Percentiles rank a stretch among this genome's conserved stretches.
phyloP scores from a whole-genome alignment of 1,140 invertebrate species.

The Stegodyphus dumicola region DNA sequence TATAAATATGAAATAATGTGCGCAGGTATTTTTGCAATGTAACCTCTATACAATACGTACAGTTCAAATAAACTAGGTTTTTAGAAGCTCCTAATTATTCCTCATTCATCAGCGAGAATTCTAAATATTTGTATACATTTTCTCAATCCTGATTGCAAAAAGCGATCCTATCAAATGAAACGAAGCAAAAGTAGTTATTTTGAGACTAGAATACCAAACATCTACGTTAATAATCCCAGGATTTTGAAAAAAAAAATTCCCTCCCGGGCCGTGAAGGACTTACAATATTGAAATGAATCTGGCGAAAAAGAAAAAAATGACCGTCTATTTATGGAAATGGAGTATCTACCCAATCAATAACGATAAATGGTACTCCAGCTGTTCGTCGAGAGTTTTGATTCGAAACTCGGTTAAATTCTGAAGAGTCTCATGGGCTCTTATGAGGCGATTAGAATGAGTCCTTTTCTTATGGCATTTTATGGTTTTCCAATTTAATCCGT shows the following conservation, averaged over 20 bases:
- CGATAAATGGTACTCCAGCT: constrained; percentile 7
- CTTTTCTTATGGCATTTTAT: not conserved
- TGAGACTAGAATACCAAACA: too few relatives aligned
- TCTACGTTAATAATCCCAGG: not conserved
- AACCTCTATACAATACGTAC: too few relatives aligned
- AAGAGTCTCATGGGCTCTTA: not conserved
- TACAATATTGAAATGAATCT: constrained; percentile 29
- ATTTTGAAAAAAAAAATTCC: not conserved
- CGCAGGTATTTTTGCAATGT: too few relatives aligned
- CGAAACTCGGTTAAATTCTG: not conserved
- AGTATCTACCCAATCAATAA: constrained; percentile 12
- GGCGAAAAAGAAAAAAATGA: not conserved
- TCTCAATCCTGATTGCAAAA: too few relatives aligned
- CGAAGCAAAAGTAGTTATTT: too few relatives aligned
- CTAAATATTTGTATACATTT: too few relatives aligned
- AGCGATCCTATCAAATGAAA: too few relatives aligned
- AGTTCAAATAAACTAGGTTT: too few relatives aligned
- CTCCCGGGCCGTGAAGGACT: not conserved
- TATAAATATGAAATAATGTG: too few relatives aligned
- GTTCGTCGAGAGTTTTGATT: constrained; percentile 25
- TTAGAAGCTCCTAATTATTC: too few relatives aligned
- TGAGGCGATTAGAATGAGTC: not conserved
- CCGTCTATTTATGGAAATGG: constrained; percentile 23
- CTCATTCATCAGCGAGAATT: too few relatives aligned
- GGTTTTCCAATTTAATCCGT: constrained; percentile 5